Percentiles rank a stretch among this genome's conserved stretches.
These are phyloP conservation scores for Rana temporaria DNA, from an alignment of 2,113 vertebrate species.

Conservation along the genomic window DNA sequence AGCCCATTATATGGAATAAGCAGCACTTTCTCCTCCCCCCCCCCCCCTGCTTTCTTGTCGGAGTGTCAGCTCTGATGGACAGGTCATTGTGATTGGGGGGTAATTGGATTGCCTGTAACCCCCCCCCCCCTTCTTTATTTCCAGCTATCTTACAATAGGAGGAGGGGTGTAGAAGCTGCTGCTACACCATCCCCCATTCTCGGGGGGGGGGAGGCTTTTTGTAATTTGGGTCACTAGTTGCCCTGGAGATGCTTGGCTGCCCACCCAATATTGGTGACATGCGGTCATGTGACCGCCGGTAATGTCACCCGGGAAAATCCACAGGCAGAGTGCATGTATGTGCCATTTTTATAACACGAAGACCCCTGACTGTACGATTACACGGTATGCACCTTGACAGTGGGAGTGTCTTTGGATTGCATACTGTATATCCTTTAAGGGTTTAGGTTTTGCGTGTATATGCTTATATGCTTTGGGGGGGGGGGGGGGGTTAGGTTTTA, in stretches of 20 bases:
- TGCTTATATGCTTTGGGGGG: no score
- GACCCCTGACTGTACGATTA: no score
- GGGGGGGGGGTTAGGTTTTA: no score
- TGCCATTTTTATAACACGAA: no score
- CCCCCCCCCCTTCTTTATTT: not conserved
- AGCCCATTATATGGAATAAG: not conserved
- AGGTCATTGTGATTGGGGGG: slow-evolving; percentile 30
- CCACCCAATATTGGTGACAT: not conserved
- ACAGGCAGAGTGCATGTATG: no score
- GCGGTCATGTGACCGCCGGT: not conserved
- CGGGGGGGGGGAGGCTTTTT: not conserved
- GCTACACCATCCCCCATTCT: slow-evolving; percentile 5
- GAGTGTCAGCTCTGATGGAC: slow-evolving; percentile 27
- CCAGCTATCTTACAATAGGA: not conserved
- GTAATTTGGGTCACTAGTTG: slow-evolving; percentile 47
- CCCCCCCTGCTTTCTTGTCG: not conserved
- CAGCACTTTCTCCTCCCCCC: slow-evolving; percentile 2
- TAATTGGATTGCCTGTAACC: not conserved
- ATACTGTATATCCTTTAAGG: no score
- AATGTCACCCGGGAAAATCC: not conserved
- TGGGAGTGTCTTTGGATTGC: no score
- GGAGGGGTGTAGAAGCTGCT: not conserved
- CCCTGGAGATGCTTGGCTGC: slow-evolving; percentile 12
- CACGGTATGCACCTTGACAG: no score
- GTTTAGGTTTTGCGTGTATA: no score